A percentile compares a stretch with the other conserved stretches of the same genome.
Evolutionary conservation across 2,888 invertebrate species (phyloP).

Genomic region (Caenorhabditis auriculariae): DNA sequence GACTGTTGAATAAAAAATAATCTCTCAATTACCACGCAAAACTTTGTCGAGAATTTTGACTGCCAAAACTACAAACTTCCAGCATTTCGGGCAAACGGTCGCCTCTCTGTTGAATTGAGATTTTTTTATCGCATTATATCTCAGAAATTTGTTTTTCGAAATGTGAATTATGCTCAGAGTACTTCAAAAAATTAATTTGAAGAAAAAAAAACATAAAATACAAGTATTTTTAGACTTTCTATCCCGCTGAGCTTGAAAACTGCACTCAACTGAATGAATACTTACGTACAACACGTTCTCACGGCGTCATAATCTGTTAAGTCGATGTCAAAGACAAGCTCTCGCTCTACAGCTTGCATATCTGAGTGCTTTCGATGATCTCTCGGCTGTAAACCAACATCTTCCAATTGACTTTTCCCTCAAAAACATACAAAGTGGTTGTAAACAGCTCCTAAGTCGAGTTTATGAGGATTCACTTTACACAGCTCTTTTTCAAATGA

Average conservation of each 20-base stretch:
- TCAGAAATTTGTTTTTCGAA: no score
- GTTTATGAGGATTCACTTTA: conserved; percentile 82
- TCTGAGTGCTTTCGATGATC: conserved; percentile 64
- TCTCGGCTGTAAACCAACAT: conserved; percentile 69
- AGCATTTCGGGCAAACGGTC: conserved; percentile 88
- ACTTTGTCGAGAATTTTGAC: conserved; percentile 84
- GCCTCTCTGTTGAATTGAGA: conserved; percentile 71
- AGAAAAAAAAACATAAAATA: not conserved
- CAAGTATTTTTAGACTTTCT: not conserved
- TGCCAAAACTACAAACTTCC: conserved; percentile 93
- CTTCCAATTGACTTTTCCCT: conserved; percentile 8
- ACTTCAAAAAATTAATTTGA: no score
- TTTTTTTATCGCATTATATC: not conserved
- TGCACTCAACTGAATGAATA: conserved; percentile 2
- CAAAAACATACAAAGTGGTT: conserved; percentile 52
- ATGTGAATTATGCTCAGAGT: no score
- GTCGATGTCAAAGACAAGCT: conserved; percentile 98
- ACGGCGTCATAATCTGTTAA: conserved; percentile 98
- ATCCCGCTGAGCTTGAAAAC: not conserved
- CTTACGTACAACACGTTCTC: conserved; percentile 76
- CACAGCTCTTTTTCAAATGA: conserved; percentile 81
- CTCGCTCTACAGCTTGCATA: conserved; percentile 76
- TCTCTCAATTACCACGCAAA: conserved; percentile 72
- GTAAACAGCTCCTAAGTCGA: conserved; percentile 93
- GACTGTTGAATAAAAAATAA: not conserved